Base-by-base conservation (phyloP, 2,888 invertebrate genomes). In the Aleiodes testaceus region DNA sequence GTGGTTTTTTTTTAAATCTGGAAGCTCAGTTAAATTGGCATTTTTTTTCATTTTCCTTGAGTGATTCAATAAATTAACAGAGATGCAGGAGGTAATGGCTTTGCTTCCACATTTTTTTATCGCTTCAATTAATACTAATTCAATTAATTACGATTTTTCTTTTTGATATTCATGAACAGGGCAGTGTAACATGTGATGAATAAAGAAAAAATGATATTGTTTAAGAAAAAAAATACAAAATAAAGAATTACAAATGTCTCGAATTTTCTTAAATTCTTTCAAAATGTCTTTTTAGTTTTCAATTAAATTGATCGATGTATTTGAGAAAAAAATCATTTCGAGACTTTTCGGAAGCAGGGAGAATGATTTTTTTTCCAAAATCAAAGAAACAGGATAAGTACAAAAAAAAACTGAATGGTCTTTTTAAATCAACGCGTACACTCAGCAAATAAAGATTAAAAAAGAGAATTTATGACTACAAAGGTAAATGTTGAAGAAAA, bases 11-110 rank as follows among this genome's bases (percentile, higher is more conserved):
- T 36, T 36, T 9, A 16, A 9, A 1, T 26, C 42, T 59, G 59
- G 59, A 59, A 59, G 59, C 59, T 59, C 59, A 59, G 36, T 36
- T 59, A 12, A 59, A 36, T 59, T 59, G 59, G 59, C 59, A 59
- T 59, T 59, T 14, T 59, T 11, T 59, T 59, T 59, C n/a, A 55
- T 55, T 16, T 30, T 55, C 9, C 36, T 36, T 36, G 9, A 36
- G 11, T 36, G 36, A 9, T 52, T 26, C 9, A 53, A 53, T 26
- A 53, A 53, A 26, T 26, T 26, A 53, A n/a, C n/a, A 26, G 53
- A 53, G 53, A 30, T 53, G 26, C 22, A 22, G 26, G 22, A 20
- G 53, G 26, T 53, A n/a, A 53, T 26, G n/a, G 53, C 26, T 26
- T 26, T 2, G 53, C 53, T 53, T 53, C 53, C 53, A 53, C 26